These are phyloP conservation scores for Cataglyphis livida DNA, from an alignment of 2,888 invertebrate species.

Conservation along the genomic window DNA sequence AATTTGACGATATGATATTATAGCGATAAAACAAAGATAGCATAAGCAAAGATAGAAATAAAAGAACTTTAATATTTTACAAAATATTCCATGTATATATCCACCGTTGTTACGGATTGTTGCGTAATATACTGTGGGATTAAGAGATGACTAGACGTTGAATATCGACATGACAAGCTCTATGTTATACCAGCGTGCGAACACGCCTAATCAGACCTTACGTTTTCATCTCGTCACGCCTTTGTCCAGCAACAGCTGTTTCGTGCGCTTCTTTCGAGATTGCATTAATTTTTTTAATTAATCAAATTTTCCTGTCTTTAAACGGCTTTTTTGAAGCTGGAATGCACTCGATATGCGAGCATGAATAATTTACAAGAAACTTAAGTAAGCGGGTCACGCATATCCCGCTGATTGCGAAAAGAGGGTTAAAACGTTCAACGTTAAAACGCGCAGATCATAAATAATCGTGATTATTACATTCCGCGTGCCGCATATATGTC, in stretches of 20 bases:
- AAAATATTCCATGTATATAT: background rate
- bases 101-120: background rate
- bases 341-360: background rate
- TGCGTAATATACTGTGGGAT: conserved; percentile 46
- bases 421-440: conserved; percentile 6
- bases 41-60: background rate
- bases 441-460: background rate
- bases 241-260: conserved; percentile 43
- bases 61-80: background rate
- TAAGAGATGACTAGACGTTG: conserved; percentile 37
- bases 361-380: background rate
- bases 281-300: background rate
- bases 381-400: background rate
- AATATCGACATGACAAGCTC: conserved; percentile 22
- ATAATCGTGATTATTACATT: conserved; percentile 26
- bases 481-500: background rate
- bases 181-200: background rate
- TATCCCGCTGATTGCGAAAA: background rate
- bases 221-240: conserved; percentile 26
- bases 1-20: no score
- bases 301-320: background rate
- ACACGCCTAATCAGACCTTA: conserved; percentile 24
- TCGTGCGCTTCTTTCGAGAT: conserved; percentile 10
- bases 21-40: background rate
- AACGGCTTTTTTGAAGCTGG: background rate